Conservation (phyloP, 2,888 invertebrate species). For the Allophyes oxyacanthae region DNA sequence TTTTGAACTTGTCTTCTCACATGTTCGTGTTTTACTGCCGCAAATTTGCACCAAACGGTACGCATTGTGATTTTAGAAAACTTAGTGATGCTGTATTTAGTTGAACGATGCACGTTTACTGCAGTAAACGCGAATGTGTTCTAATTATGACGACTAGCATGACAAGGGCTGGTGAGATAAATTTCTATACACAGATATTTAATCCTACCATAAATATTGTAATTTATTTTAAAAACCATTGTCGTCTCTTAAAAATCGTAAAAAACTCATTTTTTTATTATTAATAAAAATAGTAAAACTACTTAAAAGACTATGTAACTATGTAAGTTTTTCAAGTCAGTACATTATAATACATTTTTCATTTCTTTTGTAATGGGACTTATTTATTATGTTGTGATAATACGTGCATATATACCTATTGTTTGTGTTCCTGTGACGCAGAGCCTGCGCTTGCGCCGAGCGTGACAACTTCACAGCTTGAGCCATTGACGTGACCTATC, state of each 20-base stretch:
- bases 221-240: slow-evolving; percentile 60
- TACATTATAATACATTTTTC: slow-evolving; percentile 66
- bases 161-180: slow-evolving; percentile 62
- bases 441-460: slow-evolving; percentile 37
- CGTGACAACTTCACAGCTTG: slow-evolving; percentile 28
- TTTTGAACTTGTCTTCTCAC: slow-evolving; percentile 13
- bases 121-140: slow-evolving; percentile 22
- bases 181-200: slow-evolving; percentile 73
- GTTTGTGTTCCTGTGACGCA: slow-evolving; percentile 60
- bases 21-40: slow-evolving; percentile 15
- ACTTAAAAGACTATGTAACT: slow-evolving; percentile 76
- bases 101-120: slow-evolving; percentile 6
- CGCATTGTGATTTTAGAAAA: slow-evolving; percentile 16
- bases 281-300: slow-evolving; percentile 82
- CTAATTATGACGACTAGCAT: slow-evolving; percentile 30
- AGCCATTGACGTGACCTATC: slow-evolving; percentile 7
- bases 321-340: slow-evolving; percentile 78
- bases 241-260: slow-evolving; percentile 78
- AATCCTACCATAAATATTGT: slow-evolving; percentile 54
- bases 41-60: slow-evolving; percentile 5
- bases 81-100: slow-evolving; percentile 13
- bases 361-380: slow-evolving; percentile 72
- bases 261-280: slow-evolving; percentile 68
- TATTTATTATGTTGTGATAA: slow-evolving; percentile 79
- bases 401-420: slow-evolving; percentile 37